Evolutionary conservation across 1,140 invertebrate species (phyloP).

Genomic region (Penaeus indicus): DNA sequence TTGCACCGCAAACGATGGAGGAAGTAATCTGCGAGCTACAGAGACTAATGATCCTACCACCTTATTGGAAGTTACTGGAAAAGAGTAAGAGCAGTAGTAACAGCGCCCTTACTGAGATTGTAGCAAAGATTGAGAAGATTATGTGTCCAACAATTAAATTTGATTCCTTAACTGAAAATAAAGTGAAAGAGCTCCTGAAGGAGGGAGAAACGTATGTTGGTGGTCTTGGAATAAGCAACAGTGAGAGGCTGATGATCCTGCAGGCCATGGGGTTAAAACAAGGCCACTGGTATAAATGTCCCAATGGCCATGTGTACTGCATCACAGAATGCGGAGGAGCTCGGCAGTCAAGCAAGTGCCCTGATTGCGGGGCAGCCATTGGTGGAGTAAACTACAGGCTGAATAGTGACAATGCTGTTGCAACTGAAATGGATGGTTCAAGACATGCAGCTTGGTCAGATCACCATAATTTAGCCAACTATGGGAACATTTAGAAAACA

Average conservation of each 20-base stretch:
- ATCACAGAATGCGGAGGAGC: constrained; percentile 83
- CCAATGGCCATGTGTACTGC: constrained; percentile 80
- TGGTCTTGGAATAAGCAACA: constrained; percentile 26
- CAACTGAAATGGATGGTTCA: constrained; percentile 76
- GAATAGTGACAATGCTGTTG: constrained; percentile 72
- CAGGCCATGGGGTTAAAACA: constrained; percentile 35
- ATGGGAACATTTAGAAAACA: background rate
- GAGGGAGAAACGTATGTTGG: constrained; percentile 32
- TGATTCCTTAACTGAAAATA: constrained; percentile 22
- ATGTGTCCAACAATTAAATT: constrained; percentile 40
- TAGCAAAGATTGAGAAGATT: background rate
- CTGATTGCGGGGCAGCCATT: constrained; percentile 76
- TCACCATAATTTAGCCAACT: constrained; percentile 48
- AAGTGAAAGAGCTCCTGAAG: constrained; percentile 13
- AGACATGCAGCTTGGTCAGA: constrained; percentile 71
- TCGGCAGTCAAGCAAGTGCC: constrained; percentile 75
- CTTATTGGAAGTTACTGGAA: constrained; percentile 23
- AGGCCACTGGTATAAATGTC: constrained; percentile 77
- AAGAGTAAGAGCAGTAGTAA: background rate
- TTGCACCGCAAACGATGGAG: constrained; percentile 20
- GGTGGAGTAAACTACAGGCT: constrained; percentile 77
- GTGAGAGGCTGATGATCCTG: background rate
- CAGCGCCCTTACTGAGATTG: background rate
- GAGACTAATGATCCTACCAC: constrained; percentile 24
- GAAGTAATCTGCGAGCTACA: constrained; percentile 43